Percentiles rank a stretch among this genome's conserved stretches.
Conservation (phyloP, 35 echinoderm and acorn worm species). For the Acanthaster planci region DNA sequence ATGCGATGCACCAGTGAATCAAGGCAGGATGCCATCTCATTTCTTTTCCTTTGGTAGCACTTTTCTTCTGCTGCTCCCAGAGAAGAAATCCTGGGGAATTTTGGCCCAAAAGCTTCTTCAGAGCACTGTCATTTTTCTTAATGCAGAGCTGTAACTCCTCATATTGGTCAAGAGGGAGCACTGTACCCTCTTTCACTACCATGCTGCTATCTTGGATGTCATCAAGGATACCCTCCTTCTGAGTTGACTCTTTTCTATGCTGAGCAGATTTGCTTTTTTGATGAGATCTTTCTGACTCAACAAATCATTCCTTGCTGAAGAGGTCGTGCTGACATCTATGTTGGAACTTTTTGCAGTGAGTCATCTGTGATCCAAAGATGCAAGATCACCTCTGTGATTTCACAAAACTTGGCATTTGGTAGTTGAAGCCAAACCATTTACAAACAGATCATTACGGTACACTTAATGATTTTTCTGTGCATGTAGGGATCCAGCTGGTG, state of each 20-base stretch:
- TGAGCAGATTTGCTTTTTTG: background rate
- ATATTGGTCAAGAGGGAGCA: background rate
- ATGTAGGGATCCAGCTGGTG: no score
- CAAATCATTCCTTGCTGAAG: background rate
- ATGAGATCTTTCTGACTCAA: background rate
- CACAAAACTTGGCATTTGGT: background rate
- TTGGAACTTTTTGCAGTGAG: background rate
- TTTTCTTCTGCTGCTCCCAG: constrained; percentile 47
- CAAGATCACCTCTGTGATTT: background rate
- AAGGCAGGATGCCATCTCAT: constrained; percentile 63
- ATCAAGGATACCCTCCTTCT: background rate
- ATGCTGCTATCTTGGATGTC: background rate
- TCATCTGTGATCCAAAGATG: background rate
- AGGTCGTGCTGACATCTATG: background rate
- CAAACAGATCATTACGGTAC: no score
- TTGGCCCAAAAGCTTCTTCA: background rate
- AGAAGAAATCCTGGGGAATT: constrained; percentile 18
- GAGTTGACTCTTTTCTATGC: background rate
- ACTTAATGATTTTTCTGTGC: no score
- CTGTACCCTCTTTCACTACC: background rate
- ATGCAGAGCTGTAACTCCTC: background rate
- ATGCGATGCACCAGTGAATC: constrained; percentile 46
- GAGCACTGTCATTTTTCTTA: background rate
- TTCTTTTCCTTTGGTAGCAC: background rate
- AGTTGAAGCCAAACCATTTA: no score